Evolutionary conservation across 2,888 invertebrate genomes (phyloP).

Genomic region (Tricholauxania praeusta): DNA sequence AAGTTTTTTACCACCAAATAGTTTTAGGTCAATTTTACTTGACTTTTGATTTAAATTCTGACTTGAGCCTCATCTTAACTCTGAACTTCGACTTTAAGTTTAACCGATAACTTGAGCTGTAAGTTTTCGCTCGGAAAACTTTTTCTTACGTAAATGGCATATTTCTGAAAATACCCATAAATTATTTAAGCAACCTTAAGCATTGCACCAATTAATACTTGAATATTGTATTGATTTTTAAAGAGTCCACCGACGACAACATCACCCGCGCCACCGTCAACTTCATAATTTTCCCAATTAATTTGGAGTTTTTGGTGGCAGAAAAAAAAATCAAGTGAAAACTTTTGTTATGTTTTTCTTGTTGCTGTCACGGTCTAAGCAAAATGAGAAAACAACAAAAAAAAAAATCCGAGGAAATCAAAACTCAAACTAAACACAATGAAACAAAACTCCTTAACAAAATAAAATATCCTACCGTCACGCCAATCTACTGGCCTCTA

Average conservation of each 20-base stretch:
- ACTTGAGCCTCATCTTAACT: no score
- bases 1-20: no score
- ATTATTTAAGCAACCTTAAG: no score
- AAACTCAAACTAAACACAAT: neutral
- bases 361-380: constrained; percentile 51
- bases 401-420: constrained; percentile 39
- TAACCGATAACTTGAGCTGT: no score
- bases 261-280: no score
- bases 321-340: constrained; percentile 51
- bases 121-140: no score
- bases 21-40: no score
- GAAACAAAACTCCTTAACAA: constrained; percentile 11
- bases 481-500: neutral
- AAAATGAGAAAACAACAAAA: neutral
- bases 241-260: no score
- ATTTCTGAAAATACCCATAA: neutral
- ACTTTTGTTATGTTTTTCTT: constrained; percentile 47
- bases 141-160: neutral
- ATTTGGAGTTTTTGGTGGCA: constrained; percentile 16
- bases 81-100: no score
- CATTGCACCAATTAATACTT: no score
- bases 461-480: constrained; percentile 1
- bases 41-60: no score
- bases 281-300: neutral
- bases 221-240: no score